Evolutionary conservation across 2,113 vertebrate genomes (phyloP), one percentile per base, ranked within the genome.

Genomic region (Phaetusa simplex): DNA sequence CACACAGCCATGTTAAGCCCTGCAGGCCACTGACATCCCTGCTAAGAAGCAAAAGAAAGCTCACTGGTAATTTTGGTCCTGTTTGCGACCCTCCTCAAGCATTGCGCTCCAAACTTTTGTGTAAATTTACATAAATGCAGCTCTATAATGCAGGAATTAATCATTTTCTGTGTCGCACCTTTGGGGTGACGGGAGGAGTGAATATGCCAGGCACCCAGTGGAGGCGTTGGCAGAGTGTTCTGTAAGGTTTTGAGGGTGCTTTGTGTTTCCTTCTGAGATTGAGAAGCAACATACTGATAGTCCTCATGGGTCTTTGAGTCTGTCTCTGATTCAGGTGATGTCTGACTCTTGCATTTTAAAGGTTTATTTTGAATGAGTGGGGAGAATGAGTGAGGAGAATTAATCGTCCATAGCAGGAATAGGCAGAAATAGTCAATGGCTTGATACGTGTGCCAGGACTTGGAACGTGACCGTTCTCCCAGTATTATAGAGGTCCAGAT

Each of bases 401-500:
- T 55, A 59, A 50, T 30, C 14, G 19, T 9, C 70, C 17, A 13
- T 34, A 38, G 40, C 29, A 92, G 59, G 56, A 30, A 19, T 6
- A 61, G 12, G 40, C 62, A 66, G 21, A 83, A 87, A 23, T 38
- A 59, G 19, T 20, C 36, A 21, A 1, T 50, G 29, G 29, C 8
- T 4, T 11, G 14, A 19, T 20, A 3, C 9, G 13, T 45, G 3
- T 12, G 24, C 42, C 67, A n/a, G 67, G 72, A 64, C 58, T 11
- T 0, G 1, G 47, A 14, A 15, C n/a, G 14, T 38, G 22, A 20
- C 19, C 2, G 0, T 67, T 38, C 32, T 80, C 29, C 23, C 27
- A 8, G 0, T 42, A 9, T 58, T 64, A n/a, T 0, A 64, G 79
- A 77, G 62, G 40, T 53, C 5, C 0, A 34, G 26, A 20, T 52